Percentiles rank a stretch among this genome's conserved stretches.
Conservation (phyloP, 2,888 invertebrate species). For the Chrysodeixis includens region DNA sequence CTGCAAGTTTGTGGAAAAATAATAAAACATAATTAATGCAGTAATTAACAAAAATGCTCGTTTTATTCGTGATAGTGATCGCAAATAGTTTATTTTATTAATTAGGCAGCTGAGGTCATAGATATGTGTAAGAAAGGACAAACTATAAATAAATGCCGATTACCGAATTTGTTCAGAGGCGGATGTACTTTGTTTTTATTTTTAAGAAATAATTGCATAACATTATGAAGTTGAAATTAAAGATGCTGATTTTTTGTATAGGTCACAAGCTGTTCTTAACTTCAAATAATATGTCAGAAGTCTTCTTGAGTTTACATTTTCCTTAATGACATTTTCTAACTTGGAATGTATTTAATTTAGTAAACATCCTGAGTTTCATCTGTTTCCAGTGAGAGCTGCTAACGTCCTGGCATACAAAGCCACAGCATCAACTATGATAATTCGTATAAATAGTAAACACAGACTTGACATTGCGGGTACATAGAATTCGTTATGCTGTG, state of each 20-base stretch:
- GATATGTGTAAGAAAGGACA: not conserved
- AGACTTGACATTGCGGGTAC: conserved; percentile 25
- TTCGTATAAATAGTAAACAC: conserved; percentile 13
- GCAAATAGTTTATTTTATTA: conserved; percentile 19
- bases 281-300: too few relatives aligned
- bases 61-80: conserved; percentile 28
- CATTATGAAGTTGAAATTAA: too few relatives aligned
- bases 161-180: not conserved
- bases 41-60: conserved; percentile 43
- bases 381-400: not conserved
- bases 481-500: conserved; percentile 26
- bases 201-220: too few relatives aligned
- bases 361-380: too few relatives aligned
- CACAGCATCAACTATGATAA: conserved; percentile 8
- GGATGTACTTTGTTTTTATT: not conserved
- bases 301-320: too few relatives aligned
- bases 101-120: conserved; percentile 14
- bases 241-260: too few relatives aligned
- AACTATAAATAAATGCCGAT: not conserved
- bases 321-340: too few relatives aligned
- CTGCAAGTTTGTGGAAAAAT: conserved; percentile 45
- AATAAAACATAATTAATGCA: conserved; percentile 32
- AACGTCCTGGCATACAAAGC: not conserved
- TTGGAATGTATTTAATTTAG: too few relatives aligned
- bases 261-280: too few relatives aligned